Conservation (phyloP, 2,113 vertebrate species). For the Erpornis zantholeuca region DNA sequence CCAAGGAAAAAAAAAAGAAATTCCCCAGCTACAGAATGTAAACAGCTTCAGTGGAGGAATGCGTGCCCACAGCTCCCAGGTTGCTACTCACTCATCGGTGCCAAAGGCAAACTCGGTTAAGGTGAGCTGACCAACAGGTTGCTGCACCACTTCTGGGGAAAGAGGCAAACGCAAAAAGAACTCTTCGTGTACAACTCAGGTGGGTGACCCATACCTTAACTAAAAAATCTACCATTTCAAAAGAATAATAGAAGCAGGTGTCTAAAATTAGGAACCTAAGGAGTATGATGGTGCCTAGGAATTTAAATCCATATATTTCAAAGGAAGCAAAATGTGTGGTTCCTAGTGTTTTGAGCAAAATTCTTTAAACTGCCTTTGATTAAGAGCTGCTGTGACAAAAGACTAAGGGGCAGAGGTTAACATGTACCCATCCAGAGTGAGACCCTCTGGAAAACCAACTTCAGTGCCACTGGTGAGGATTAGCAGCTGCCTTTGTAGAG, state of each 20-base stretch:
- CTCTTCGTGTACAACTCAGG: neutral
- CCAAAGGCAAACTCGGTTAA: neutral
- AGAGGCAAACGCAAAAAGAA: fast-evolving
- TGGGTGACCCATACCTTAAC: neutral
- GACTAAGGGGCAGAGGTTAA: neutral
- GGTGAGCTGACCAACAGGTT: neutral
- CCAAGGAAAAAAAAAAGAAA: conserved; percentile 68
- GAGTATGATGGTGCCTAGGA: neutral
- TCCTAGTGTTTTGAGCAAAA: neutral
- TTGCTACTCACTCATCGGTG: neutral
- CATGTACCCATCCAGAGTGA: neutral
- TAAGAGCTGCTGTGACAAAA: neutral
- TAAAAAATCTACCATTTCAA: neutral
- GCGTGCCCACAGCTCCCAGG: neutral
- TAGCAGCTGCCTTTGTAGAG: neutral
- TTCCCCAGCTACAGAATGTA: conserved; percentile 30
- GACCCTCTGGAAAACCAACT: neutral
- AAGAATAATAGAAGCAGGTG: neutral
- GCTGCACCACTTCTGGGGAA: neutral
- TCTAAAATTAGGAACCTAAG: neutral
- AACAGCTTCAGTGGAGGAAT: conserved; percentile 35
- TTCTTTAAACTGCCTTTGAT: neutral
- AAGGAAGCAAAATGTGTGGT: neutral
- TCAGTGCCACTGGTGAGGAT: neutral
- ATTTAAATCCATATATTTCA: neutral